Evolutionary conservation across 2,113 vertebrate species (phyloP).

Genomic region (Dromas ardeola): DNA sequence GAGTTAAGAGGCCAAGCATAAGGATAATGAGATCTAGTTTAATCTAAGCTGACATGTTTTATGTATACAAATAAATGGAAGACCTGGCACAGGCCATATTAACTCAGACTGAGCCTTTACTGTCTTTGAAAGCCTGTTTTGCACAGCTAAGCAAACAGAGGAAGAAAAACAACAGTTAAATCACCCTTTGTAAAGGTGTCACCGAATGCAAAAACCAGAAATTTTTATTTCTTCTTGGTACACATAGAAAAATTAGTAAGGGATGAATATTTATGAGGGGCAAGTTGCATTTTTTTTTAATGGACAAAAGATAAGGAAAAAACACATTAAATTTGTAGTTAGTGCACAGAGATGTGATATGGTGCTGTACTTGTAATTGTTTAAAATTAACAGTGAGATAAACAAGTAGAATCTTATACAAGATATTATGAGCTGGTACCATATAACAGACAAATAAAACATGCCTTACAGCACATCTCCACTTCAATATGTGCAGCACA

Average conservation of each 20-base stretch:
- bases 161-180: background rate
- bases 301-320: background rate
- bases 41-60: constrained; percentile 59
- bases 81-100: background rate
- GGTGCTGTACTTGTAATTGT: background rate
- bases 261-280: background rate
- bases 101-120: background rate
- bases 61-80: constrained; percentile 49
- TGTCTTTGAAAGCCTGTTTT: constrained; percentile 30
- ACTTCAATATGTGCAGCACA: background rate
- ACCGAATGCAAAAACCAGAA: background rate
- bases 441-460: background rate
- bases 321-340: background rate
- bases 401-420: background rate
- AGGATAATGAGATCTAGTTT: constrained; percentile 57
- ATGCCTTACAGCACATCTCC: background rate
- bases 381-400: background rate
- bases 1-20: constrained; percentile 22
- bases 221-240: background rate
- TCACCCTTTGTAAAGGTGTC: background rate
- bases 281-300: background rate
- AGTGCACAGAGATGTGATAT: background rate
- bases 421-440: background rate
- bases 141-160: constrained; percentile 12
- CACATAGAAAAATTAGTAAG: background rate